Evolutionary conservation across 2,113 vertebrate genomes (phyloP).

Genomic region (Mystacornis crossleyi): DNA sequence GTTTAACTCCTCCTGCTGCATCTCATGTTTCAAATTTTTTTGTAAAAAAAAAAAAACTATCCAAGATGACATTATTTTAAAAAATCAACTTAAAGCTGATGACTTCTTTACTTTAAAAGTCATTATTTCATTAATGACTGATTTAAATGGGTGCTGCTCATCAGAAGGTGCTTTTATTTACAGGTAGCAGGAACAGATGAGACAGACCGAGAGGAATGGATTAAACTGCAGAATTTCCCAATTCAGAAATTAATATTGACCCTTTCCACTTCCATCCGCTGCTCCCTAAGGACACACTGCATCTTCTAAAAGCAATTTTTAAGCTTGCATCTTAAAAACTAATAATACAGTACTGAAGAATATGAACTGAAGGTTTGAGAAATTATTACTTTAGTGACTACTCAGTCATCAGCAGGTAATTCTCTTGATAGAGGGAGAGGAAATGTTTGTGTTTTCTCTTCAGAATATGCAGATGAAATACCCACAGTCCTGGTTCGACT

Average conservation of each 20-base stretch:
- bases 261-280: not conserved
- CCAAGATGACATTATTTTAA: constrained; percentile 74
- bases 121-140: constrained; percentile 33
- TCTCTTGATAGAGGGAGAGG: not conserved
- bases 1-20: not conserved
- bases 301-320: not conserved
- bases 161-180: constrained; percentile 64
- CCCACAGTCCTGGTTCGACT: not conserved
- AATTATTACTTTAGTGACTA: not conserved
- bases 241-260: not conserved
- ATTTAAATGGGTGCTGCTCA: constrained; percentile 45
- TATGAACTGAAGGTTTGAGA: not conserved
- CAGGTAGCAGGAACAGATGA: not conserved
- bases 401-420: not conserved
- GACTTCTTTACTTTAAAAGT: constrained; percentile 39
- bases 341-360: not conserved
- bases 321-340: not conserved
- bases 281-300: not conserved
- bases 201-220: not conserved
- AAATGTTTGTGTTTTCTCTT: not conserved
- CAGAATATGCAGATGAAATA: not conserved
- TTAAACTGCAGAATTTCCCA: not conserved
- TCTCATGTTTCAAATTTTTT: constrained; percentile 78
- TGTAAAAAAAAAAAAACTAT: constrained; percentile 63
- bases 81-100: constrained; percentile 23